phyloP scores from a whole-genome alignment of 2,888 invertebrate genomes.

The Aproaerema taeniolella region DNA sequence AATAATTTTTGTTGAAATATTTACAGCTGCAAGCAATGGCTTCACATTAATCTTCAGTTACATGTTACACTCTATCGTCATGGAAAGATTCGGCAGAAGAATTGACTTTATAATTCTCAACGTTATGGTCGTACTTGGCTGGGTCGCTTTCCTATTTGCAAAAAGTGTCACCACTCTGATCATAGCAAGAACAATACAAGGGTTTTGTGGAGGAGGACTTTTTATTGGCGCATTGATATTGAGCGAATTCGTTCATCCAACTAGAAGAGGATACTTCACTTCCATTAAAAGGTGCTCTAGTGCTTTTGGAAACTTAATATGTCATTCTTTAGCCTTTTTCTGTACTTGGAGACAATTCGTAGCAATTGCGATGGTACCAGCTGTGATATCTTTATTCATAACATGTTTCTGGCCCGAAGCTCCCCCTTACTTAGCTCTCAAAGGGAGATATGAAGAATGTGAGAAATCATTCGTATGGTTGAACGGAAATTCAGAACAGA shows the following conservation, averaged over 20 bases:
- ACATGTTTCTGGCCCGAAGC: constrained; percentile 41
- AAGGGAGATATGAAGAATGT: too few relatives aligned
- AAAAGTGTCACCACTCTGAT: constrained; percentile 22
- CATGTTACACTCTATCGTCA: constrained; percentile 30
- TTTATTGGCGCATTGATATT: constrained; percentile 30
- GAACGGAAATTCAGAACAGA: constrained; percentile 26
- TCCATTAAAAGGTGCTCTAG: too few relatives aligned
- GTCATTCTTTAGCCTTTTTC: constrained; percentile 31
- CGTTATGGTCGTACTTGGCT: constrained; percentile 24
- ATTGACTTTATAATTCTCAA: constrained; percentile 24
- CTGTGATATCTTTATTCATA: constrained; percentile 22
- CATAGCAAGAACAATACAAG: constrained; percentile 27
- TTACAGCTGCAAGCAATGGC: too few relatives aligned
- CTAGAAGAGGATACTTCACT: constrained; percentile 38
- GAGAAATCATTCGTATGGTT: too few relatives aligned
- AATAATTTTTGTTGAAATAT: too few relatives aligned
- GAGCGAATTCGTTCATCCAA: constrained; percentile 35
- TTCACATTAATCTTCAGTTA: too few relatives aligned
- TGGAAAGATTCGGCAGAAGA: constrained; percentile 37
- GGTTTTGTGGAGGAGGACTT: constrained; percentile 32
- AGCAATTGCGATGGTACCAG: constrained; percentile 20
- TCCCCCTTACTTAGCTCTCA: constrained; percentile 36
- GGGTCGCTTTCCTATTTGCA: constrained; percentile 31
- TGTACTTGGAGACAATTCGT: constrained; percentile 38
- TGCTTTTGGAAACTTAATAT: constrained; percentile 30